Conservation (phyloP, 2,113 vertebrate species). For the Tetrao urogallus region DNA sequence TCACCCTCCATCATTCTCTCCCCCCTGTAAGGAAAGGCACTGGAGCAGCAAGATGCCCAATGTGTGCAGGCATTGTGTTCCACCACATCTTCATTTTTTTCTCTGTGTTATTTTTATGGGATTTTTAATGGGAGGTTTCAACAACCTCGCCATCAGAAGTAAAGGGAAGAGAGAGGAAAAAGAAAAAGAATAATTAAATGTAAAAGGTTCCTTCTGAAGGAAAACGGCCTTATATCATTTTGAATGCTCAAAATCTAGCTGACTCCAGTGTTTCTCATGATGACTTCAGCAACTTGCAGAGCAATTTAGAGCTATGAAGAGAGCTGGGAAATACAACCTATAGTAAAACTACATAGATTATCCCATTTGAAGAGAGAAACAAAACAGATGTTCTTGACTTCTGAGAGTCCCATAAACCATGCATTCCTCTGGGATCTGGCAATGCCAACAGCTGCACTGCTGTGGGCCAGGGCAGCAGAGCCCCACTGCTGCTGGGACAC, state of each 20-base stretch:
- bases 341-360: conserved; percentile 43
- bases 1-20: background rate
- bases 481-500: too few relatives aligned
- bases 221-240: conserved; percentile 56
- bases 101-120: conserved; percentile 38
- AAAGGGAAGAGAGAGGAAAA: conserved; percentile 1
- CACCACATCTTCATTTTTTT: conserved; percentile 11
- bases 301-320: conserved; percentile 59
- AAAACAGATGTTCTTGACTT: background rate
- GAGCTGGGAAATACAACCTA: conserved; percentile 45
- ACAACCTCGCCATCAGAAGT: conserved; percentile 1
- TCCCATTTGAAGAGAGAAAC: background rate
- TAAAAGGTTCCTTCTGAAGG: conserved; percentile 49
- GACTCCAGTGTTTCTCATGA: conserved; percentile 64
- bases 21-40: background rate
- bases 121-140: conserved; percentile 56
- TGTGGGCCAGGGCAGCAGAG: background rate
- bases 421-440: background rate
- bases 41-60: background rate
- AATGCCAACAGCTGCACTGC: accelerated
- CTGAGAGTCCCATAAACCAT: background rate
- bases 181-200: conserved; percentile 60
- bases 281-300: conserved; percentile 68
- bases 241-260: conserved; percentile 59
- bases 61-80: background rate